Base-by-base conservation (phyloP, 2,888 invertebrate species). In the Mesorhabditis belari region DNA sequence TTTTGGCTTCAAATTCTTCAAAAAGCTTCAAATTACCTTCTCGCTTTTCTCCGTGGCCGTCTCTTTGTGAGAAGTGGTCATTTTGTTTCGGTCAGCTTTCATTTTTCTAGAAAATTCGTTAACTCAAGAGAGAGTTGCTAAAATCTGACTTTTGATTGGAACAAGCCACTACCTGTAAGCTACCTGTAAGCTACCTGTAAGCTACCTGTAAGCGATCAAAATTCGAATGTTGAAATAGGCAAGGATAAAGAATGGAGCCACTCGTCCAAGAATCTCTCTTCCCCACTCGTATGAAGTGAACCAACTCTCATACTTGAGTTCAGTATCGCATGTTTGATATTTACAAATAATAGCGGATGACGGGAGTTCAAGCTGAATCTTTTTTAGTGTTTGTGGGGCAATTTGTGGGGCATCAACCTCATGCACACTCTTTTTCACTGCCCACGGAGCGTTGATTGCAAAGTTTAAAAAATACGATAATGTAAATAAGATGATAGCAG, bases 151-250 rank as follows among this genome's bases (percentile, higher is more conserved):
- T 5, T 49, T 28, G 26, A 23, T 3, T 49, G 19, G 17, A 26
- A 12, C 9, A 25, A 17, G 21, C 23, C 50, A 5, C 5, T 49
- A 50, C 24, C 5, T 51, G 3, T 17, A 24, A 12, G 44, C 12
- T 1, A 50, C 24, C 5, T 51, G 3, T 17, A 24, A 12, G 44
- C 12, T 1, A 70, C 53, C 82, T 79, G 71, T 85, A 2, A 44
- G 55, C 44, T 53, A 70, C 53, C 82, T 79, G 71, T 85, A 85
- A 9, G 83, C 81, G 55, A 81, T 74, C 29, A 85, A 81, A 61
- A 85, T 84, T 60, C 81, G 78, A 4, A 80, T 79, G 69, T 85
- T 85, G 54, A 85, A 79, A 60, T 82, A 80, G 6, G 83, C 83
- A 24, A 85, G 79, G 3, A 84, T 72, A 50, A 84, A 68, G 49